These are phyloP conservation scores for Cinclus mexicanus DNA, from an alignment of 2,113 vertebrate species.

Conservation along the genomic window DNA sequence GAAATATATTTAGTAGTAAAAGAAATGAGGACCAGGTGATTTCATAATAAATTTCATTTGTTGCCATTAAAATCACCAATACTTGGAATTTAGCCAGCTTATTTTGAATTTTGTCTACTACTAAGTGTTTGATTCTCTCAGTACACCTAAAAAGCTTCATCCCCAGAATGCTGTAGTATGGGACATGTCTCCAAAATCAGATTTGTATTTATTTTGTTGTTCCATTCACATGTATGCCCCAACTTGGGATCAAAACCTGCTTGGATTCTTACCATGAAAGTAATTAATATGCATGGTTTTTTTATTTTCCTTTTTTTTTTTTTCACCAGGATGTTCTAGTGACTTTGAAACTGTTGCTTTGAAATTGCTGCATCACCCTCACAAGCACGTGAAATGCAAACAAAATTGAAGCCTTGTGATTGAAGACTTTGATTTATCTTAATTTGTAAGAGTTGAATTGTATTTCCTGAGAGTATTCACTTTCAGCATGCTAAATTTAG, in stretches of 20 bases:
- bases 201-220: neutral
- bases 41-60: neutral
- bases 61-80: neutral
- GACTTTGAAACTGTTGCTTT: neutral
- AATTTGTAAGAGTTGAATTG: neutral
- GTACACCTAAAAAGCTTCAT: neutral
- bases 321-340: neutral
- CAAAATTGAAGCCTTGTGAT: neutral
- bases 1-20: neutral
- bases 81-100: neutral
- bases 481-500: neutral
- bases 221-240: fast-evolving
- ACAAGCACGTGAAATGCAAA: neutral
- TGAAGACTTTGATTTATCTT: neutral
- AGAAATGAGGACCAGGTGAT: neutral
- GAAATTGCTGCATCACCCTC: neutral
- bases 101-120: neutral
- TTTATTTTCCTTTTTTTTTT: fast-evolving
- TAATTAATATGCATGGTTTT: neutral
- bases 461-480: neutral
- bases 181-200: neutral
- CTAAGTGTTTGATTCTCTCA: neutral
- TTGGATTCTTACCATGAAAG: neutral
- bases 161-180: neutral
- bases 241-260: neutral